A percentile compares a stretch with the other conserved stretches of the same genome.
Conservation (phyloP, 1,140 invertebrate genomes). For the Oreohelix idahoensis region DNA sequence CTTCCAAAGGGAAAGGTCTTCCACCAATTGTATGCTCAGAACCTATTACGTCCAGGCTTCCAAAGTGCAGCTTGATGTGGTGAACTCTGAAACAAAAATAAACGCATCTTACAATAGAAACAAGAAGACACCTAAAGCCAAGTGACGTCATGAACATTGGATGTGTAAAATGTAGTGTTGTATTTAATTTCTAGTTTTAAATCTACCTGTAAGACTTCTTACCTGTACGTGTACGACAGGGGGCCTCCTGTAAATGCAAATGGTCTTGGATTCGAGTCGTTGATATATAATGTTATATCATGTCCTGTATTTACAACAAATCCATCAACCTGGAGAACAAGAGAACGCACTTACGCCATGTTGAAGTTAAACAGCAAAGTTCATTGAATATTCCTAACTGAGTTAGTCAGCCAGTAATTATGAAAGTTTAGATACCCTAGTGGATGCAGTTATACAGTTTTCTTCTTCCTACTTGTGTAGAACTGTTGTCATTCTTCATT, state of each 20-base stretch:
- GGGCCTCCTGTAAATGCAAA: conserved; percentile 55
- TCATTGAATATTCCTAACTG: too few relatives aligned
- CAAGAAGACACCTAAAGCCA: not conserved
- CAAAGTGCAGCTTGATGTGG: conserved; percentile 90
- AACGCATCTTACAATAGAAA: too few relatives aligned
- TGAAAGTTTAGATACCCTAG: too few relatives aligned
- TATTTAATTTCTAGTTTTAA: too few relatives aligned
- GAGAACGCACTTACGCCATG: not conserved
- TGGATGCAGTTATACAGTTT: too few relatives aligned
- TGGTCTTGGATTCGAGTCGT: conserved; percentile 75
- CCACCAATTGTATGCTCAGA: conserved; percentile 59
- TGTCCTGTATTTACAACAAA: conserved; percentile 93
- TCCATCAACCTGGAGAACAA: conserved; percentile 83
- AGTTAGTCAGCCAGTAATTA: too few relatives aligned
- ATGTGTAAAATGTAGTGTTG: too few relatives aligned
- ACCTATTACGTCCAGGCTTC: conserved; percentile 50
- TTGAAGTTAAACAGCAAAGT: too few relatives aligned
- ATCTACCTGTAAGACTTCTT: too few relatives aligned
- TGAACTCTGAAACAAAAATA: conserved; percentile 50
- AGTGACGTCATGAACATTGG: too few relatives aligned
- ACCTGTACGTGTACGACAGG: conserved; percentile 53
- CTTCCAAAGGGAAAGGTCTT: conserved; percentile 55
- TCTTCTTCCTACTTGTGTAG: too few relatives aligned
- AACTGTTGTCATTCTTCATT: too few relatives aligned
- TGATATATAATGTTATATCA: conserved; percentile 91